Conservation (phyloP, 1,140 invertebrate genomes). For the Subanguina moxae region DNA sequence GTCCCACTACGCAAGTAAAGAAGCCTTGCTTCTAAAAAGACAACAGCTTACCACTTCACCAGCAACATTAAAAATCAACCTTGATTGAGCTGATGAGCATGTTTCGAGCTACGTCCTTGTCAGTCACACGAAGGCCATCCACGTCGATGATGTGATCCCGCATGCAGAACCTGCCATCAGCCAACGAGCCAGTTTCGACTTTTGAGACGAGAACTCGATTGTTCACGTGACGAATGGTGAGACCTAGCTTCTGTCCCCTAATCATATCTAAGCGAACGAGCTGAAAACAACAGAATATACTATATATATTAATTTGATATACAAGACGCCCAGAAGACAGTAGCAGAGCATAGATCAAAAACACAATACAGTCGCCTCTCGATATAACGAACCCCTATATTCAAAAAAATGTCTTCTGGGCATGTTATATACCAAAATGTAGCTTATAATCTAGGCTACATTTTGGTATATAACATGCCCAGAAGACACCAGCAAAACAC, state of each 20-base stretch:
- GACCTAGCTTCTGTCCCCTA: conserved; percentile 47
- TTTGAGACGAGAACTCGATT: conserved; percentile 41
- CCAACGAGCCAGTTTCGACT: conserved; percentile 33
- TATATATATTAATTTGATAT: too few relatives aligned
- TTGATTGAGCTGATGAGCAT: conserved; percentile 31
- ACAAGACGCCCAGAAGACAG: too few relatives aligned
- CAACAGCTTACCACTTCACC: background rate
- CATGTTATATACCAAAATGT: too few relatives aligned
- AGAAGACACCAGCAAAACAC: too few relatives aligned
- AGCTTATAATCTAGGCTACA: too few relatives aligned
- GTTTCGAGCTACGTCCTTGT: conserved; percentile 55
- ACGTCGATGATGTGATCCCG: conserved; percentile 54
- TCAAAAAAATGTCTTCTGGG: too few relatives aligned
- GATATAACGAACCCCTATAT: too few relatives aligned
- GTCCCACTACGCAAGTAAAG: conserved; percentile 15
- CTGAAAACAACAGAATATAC: conserved; percentile 5
- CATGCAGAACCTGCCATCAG: conserved; percentile 29
- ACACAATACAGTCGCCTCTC: too few relatives aligned
- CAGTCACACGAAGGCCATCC: conserved; percentile 47
- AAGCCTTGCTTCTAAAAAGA: conserved; percentile 10
- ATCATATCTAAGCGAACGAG: conserved; percentile 46
- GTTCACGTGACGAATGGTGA: conserved; percentile 51
- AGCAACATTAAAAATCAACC: too few relatives aligned
- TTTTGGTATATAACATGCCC: too few relatives aligned
- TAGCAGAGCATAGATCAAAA: too few relatives aligned